Evolutionary conservation across 2,113 vertebrate genomes (phyloP).

Genomic region (Laticauda laticaudata): DNA sequence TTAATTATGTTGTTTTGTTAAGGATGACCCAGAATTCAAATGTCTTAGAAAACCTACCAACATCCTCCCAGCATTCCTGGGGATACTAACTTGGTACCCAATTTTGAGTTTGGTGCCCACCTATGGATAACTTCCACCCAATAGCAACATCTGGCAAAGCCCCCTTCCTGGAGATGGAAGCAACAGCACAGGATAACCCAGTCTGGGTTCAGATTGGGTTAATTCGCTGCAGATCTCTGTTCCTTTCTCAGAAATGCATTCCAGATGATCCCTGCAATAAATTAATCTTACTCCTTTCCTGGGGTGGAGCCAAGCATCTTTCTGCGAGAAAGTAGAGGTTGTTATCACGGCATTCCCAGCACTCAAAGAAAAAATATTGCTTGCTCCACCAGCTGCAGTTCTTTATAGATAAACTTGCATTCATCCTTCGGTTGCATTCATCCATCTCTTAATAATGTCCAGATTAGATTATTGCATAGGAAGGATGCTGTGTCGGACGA

Average conservation of each 20-base stretch:
- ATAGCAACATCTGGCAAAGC: neutral
- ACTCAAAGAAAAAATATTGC: neutral
- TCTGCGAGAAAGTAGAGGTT: neutral
- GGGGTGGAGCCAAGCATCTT: neutral
- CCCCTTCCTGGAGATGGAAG: neutral
- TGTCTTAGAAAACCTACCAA: neutral
- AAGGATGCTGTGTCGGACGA: neutral
- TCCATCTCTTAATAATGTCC: neutral
- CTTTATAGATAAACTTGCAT: neutral
- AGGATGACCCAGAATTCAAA: neutral
- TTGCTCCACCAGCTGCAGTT: neutral
- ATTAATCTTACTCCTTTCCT: constrained; percentile 17
- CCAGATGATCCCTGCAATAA: neutral
- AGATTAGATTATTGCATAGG: constrained; percentile 1
- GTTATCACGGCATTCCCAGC: constrained; percentile 8
- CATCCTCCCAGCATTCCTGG: too few relatives aligned
- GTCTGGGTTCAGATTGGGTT: neutral
- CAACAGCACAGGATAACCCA: neutral
- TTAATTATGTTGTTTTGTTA: neutral
- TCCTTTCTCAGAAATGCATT: neutral
- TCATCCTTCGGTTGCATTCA: neutral
- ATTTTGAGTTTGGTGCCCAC: neutral
- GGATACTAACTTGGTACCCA: too few relatives aligned
- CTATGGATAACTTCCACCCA: neutral
- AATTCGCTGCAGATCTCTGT: neutral